Evolutionary conservation across 1,140 invertebrate species (phyloP).

Genomic region (Meteorus sp.): DNA sequence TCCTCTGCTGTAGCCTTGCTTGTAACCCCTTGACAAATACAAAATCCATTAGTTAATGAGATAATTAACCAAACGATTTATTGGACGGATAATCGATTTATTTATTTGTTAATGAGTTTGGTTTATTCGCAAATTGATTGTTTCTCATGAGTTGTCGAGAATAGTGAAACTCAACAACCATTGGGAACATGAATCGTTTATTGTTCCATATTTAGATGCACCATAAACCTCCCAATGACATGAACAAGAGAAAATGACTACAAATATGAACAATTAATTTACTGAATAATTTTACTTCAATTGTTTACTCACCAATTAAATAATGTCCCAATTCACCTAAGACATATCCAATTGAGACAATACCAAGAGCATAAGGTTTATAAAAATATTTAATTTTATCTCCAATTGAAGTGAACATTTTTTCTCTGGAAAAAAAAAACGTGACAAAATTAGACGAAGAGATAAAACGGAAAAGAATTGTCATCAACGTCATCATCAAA

Average conservation of each 20-base stretch:
- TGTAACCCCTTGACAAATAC: constrained; percentile 64
- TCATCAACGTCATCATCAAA: too few species aligned
- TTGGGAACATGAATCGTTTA: too few species aligned
- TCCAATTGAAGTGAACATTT: constrained; percentile 50
- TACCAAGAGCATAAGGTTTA: constrained; percentile 73
- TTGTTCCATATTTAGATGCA: too few species aligned
- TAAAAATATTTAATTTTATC: constrained; percentile 71
- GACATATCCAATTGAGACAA: constrained; percentile 80
- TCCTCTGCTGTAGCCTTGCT: constrained; percentile 82
- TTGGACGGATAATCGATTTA: too few species aligned
- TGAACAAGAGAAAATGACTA: too few species aligned
- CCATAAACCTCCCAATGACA: too few species aligned
- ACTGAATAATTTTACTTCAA: constrained; percentile 3
- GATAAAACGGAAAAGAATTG: too few species aligned
- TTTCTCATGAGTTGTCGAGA: too few species aligned
- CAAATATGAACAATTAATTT: constrained; percentile 3
- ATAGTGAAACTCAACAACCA: too few species aligned
- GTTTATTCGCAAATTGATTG: too few species aligned
- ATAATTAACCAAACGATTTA: too few species aligned
- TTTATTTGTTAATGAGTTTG: too few species aligned
- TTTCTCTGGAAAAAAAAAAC: constrained; percentile 26
- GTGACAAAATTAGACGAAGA: constrained; percentile 1
- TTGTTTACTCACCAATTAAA: constrained; percentile 68
- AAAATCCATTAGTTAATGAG: constrained; percentile 1
- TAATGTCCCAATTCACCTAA: constrained; percentile 85